Evolutionary conservation across 2,113 vertebrate species (phyloP).

Genomic region (Grammomys surdaster): DNA sequence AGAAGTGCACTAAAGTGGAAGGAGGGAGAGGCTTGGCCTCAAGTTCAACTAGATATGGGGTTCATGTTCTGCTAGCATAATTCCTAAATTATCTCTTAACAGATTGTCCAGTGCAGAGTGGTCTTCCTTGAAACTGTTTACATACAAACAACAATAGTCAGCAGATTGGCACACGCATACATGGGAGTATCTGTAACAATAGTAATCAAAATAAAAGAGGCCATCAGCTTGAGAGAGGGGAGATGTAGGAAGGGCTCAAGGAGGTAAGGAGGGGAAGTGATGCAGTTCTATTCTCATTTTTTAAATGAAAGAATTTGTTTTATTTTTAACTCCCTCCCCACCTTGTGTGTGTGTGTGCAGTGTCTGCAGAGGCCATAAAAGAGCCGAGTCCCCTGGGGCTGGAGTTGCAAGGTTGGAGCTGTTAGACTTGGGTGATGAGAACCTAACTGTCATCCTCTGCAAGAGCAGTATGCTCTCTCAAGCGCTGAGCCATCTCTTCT

Average conservation of each 20-base stretch:
- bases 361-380: neutral
- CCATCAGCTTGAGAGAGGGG: neutral
- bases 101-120: neutral
- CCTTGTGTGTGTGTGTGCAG: neutral
- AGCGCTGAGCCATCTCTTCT: neutral
- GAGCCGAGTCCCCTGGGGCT: neutral
- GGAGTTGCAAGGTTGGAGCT: neutral
- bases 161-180: neutral
- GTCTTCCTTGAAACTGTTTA: neutral
- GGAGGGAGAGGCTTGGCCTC: neutral
- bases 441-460: neutral
- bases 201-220: neutral
- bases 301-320: neutral
- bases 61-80: neutral
- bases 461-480: neutral
- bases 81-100: neutral
- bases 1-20: neutral
- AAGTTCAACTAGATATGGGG: neutral
- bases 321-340: neutral
- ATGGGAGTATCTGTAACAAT: neutral
- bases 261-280: neutral
- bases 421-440: neutral
- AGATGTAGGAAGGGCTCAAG: neutral
- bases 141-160: neutral
- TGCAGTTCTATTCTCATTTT: neutral